Percentiles rank a stretch among this genome's conserved stretches.
phyloP scores from a whole-genome alignment of 2,888 invertebrate species.

The Cosmia pyralina region DNA sequence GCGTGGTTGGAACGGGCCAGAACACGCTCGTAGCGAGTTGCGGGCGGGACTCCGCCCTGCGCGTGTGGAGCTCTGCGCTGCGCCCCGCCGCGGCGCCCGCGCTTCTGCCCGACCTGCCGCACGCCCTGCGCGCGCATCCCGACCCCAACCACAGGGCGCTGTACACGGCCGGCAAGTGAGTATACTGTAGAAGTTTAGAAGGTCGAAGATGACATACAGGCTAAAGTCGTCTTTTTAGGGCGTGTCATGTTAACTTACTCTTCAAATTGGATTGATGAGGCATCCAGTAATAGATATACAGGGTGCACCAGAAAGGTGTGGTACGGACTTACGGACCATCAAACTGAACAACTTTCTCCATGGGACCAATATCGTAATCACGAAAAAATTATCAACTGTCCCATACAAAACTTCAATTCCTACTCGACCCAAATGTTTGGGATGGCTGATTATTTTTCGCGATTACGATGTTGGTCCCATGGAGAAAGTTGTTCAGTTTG shows the following conservation, averaged over 20 bases:
- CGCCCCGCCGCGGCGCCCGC: constrained; percentile 86
- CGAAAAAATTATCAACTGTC: no score
- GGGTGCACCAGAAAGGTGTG: no score
- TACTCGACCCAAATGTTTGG: no score
- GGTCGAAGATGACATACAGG: fast-evolving
- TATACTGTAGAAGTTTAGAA: constrained; percentile 67
- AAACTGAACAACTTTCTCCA: no score
- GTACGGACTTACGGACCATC: no score
- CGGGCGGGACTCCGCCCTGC: constrained; percentile 94
- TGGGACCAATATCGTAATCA: no score
- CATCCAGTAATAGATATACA: no score
- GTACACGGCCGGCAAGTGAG: constrained; percentile 96
- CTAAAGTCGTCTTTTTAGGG: not conserved
- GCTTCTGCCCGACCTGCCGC: constrained; percentile 90
- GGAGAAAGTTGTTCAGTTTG: no score
- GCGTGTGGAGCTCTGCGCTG: constrained; percentile 93
- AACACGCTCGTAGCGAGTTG: constrained; percentile 91
- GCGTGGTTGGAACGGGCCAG: constrained; percentile 67
- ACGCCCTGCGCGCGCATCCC: constrained; percentile 92
- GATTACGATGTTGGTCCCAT: no score
- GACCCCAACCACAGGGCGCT: constrained; percentile 77
- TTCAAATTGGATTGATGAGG: no score
- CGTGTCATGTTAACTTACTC: not conserved
- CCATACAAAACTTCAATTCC: no score
- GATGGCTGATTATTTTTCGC: no score